Conservation (phyloP, 23 tunicate genomes). For the Phallusia fumigata region DNA sequence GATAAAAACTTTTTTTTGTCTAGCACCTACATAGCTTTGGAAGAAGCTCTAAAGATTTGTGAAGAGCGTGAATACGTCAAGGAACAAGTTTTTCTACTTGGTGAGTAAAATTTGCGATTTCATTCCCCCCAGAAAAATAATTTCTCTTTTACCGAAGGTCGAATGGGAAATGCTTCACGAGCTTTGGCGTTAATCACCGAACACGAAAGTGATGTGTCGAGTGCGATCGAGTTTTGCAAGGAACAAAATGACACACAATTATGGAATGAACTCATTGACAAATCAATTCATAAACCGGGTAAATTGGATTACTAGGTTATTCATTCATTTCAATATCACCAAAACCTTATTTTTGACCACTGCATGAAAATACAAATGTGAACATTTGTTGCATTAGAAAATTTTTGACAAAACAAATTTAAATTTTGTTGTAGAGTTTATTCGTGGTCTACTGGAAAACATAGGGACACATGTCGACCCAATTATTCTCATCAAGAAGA, state of each 20-base stretch:
- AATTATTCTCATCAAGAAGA: slow-evolving; percentile 58
- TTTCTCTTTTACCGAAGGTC: slow-evolving; percentile 30
- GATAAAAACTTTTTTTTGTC: neutral
- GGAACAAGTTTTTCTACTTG: slow-evolving; percentile 82
- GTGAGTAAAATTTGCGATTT: slow-evolving; percentile 31
- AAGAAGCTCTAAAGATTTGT: slow-evolving; percentile 76
- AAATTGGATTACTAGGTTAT: neutral
- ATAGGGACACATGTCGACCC: slow-evolving; percentile 97
- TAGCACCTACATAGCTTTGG: slow-evolving; percentile 72
- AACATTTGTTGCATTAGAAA: too few species aligned
- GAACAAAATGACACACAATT: slow-evolving; percentile 77
- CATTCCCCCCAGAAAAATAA: neutral
- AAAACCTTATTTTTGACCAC: too few species aligned
- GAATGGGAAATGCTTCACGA: slow-evolving; percentile 96
- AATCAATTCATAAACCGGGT: slow-evolving; percentile 83
- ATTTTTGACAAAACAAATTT: too few species aligned
- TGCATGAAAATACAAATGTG: too few species aligned
- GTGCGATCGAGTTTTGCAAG: slow-evolving; percentile 90
- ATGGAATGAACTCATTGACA: slow-evolving; percentile 89
- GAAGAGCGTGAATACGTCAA: slow-evolving; percentile 73
- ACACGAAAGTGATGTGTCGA: slow-evolving; percentile 40
- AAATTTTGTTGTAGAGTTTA: slow-evolving; percentile 53
- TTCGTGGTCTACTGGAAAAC: slow-evolving; percentile 73
- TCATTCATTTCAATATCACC: too few species aligned
- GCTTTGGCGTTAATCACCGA: slow-evolving; percentile 73